Evolutionary conservation across 2,113 vertebrate genomes (phyloP), one percentile per base, ranked within the genome.

Genomic region (Sialia sialis): DNA sequence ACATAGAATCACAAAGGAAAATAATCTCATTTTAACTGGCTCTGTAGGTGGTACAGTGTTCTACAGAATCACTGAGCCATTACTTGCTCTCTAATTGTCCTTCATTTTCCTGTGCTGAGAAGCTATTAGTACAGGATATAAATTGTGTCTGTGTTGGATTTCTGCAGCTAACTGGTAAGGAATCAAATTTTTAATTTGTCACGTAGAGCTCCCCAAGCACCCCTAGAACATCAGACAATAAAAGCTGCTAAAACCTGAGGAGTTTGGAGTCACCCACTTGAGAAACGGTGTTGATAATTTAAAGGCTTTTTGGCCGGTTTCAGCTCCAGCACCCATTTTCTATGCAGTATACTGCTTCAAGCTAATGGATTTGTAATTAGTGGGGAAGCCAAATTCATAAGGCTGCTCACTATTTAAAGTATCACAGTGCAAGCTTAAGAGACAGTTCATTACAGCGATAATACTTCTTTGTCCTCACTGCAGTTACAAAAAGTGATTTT

Each of bases 71-170:
- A 56, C 54, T 75, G 73, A 94, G 30, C 77, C 69, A 46, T 94
- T 95, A 87, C 29, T 87, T 93, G 62, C 63, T 93, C 34, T 89
- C 58, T 89, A 95, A 83, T 91, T 81, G 81, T 87, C 66, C 38
- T 87, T 87, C 26, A 32, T 89, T 94, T 83, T 91, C 78, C 63
- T 77, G 58, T 66, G 46, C 67, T 88, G 72, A 69, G 75, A 48
- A 92, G 58, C 82, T 85, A 44, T 88, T 91, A 75, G 70, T 59
- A 41, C 54, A 85, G 46, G 78, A 83, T 69, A 80, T 72, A 83
- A 93, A 63, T 62, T 81, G 82, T 68, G 36, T 79, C 55, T 90
- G 59, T 54, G 27, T 44, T 83, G 12, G 49, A 46, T 87, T 85
- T 94, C 63, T 93, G 44, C 32, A 88, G 54, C 67, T 85, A 64